Evolutionary conservation across 2,113 vertebrate genomes (phyloP).

Genomic region (Myotis brandtii): DNA sequence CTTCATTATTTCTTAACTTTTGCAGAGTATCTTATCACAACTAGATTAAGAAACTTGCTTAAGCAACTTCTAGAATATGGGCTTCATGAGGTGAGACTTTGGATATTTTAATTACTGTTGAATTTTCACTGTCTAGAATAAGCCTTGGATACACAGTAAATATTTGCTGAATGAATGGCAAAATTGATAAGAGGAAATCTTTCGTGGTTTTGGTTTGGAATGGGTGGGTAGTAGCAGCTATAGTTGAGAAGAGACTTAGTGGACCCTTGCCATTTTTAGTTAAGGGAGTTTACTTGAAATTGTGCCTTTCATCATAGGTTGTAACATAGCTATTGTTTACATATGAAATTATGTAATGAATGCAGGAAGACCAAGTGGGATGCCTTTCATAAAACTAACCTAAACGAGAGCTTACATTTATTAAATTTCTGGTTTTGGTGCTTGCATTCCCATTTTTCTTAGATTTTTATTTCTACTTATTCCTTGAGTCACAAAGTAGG

Average conservation of each 20-base stretch:
- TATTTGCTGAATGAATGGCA: slow-evolving; percentile 32
- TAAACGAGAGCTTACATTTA: neutral
- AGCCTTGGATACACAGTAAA: neutral
- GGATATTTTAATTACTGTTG: slow-evolving; percentile 29
- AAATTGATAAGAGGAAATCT: neutral
- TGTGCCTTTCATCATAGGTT: neutral
- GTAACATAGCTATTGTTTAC: slow-evolving; percentile 3
- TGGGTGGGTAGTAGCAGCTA: neutral
- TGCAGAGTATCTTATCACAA: neutral
- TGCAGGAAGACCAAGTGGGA: neutral
- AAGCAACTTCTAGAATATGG: neutral
- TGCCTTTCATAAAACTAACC: slow-evolving; percentile 52
- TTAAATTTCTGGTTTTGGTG: slow-evolving; percentile 10
- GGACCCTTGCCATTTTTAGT: neutral
- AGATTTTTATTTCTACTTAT: slow-evolving; percentile 9
- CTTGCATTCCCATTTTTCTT: neutral
- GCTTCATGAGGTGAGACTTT: neutral
- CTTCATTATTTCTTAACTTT: slow-evolving; percentile 56
- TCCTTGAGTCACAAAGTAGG: neutral
- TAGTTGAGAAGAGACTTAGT: slow-evolving; percentile 8
- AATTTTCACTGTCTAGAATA: neutral
- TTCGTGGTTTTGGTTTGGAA: neutral
- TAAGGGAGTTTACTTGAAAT: neutral
- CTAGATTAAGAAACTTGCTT: slow-evolving; percentile 14
- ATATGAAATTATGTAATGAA: neutral